Conservation (phyloP, 2,113 vertebrate genomes). For the Balaeniceps rex region DNA sequence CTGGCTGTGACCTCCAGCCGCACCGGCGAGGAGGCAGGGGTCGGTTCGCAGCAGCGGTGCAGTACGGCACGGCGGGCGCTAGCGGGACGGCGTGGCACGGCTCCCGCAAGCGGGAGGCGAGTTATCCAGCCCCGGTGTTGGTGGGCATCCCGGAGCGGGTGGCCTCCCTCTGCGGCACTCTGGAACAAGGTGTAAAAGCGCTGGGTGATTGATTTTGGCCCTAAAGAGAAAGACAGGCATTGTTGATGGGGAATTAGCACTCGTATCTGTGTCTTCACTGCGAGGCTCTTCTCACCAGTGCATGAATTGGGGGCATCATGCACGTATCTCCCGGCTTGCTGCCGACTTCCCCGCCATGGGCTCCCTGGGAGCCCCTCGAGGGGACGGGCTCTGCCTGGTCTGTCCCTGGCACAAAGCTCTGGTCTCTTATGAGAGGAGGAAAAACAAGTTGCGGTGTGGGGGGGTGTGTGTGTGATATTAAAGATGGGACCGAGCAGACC, state of each 20-base stretch:
- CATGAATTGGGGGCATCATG: neutral
- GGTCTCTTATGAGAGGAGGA: neutral
- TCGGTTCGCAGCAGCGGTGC: fast-evolving
- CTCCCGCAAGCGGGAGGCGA: fast-evolving
- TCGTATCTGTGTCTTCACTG: neutral
- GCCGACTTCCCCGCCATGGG: neutral
- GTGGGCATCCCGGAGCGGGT: neutral
- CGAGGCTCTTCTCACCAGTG: fast-evolving
- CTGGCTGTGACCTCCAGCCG: neutral
- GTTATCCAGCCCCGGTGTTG: neutral
- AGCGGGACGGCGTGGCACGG: neutral
- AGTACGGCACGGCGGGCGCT: neutral
- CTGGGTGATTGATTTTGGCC: neutral
- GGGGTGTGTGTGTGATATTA: neutral
- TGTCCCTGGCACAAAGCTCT: neutral
- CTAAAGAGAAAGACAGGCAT: neutral
- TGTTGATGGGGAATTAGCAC: neutral
- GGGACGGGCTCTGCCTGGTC: neutral
- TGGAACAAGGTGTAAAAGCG: neutral
- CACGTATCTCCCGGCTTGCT: neutral
- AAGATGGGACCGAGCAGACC: neutral
- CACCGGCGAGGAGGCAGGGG: neutral
- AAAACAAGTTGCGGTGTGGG: fast-evolving
- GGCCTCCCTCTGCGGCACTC: neutral
- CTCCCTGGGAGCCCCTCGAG: neutral